A percentile compares a stretch with the other conserved stretches of the same genome.
phyloP scores from a whole-genome alignment of 2,888 invertebrate species.

The Athalia circularis region DNA sequence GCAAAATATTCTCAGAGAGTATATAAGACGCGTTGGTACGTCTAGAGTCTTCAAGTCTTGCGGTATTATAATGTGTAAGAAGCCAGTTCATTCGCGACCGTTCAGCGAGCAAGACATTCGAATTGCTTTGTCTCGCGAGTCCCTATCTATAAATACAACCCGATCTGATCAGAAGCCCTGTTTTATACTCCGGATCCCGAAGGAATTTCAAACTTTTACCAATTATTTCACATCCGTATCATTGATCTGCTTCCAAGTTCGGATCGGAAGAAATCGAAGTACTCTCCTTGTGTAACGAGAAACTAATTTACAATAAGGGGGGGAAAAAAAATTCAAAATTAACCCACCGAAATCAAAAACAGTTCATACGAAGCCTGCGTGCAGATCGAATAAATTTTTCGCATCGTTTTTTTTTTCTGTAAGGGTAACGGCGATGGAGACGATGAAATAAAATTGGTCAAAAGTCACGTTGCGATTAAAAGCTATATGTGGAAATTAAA shows the following conservation, averaged over 20 bases:
- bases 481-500: neutral
- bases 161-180: conserved; percentile 16
- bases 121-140: conserved; percentile 59
- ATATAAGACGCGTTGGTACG: conserved; percentile 41
- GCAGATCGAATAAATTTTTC: no score
- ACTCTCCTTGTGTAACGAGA: neutral
- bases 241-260: neutral
- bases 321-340: no score
- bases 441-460: no score
- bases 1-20: conserved; percentile 32
- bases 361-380: no score
- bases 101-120: conserved; percentile 66
- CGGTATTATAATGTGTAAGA: conserved; percentile 62
- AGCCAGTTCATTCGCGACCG: conserved; percentile 70
- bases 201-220: conserved; percentile 5
- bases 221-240: neutral
- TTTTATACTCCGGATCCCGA: conserved; percentile 43
- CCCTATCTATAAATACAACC: conserved; percentile 31
- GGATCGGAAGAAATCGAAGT: no score
- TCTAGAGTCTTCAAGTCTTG: conserved; percentile 61
- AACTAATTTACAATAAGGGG: neutral
- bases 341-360: no score
- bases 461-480: no score
- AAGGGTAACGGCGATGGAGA: no score
- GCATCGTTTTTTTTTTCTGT: no score